A percentile compares a stretch with the other conserved stretches of the same genome.
Evolutionary conservation across 1,140 invertebrate genomes (phyloP).

Genomic region (Bilobella aurantiaca): DNA sequence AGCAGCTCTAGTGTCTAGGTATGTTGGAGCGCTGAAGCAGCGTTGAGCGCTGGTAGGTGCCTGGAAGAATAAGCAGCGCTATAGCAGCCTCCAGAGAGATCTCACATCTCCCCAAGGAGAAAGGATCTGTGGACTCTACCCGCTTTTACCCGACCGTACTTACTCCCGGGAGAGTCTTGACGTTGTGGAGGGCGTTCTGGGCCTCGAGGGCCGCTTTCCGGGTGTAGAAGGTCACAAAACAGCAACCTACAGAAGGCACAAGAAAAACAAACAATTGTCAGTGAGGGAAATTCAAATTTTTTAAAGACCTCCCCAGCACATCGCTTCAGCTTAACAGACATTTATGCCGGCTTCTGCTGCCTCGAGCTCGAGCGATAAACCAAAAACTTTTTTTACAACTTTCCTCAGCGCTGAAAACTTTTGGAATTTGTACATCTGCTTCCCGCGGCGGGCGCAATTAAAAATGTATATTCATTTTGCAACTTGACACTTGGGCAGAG

Average conservation of each 20-base stretch:
- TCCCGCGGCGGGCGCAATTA: neutral
- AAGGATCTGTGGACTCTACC: too few relatives aligned
- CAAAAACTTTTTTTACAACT: neutral
- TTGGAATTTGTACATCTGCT: too few relatives aligned
- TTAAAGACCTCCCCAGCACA: neutral
- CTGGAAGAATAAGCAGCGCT: too few relatives aligned
- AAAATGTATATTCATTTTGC: too few relatives aligned
- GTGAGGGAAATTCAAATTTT: neutral
- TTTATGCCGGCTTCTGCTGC: neutral
- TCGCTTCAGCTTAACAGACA: neutral
- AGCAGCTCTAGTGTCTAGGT: too few relatives aligned
- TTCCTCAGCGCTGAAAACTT: too few relatives aligned
- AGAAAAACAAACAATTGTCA: constrained; percentile 10
- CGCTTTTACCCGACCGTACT: too few relatives aligned
- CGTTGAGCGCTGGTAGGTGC: too few relatives aligned
- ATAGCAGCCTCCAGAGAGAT: too few relatives aligned
- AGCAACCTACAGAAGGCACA: constrained; percentile 82
- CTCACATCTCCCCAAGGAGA: too few relatives aligned
- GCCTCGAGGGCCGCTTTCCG: constrained; percentile 93
- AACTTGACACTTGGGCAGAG: too few relatives aligned
- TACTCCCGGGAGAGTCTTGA: constrained; percentile 94
- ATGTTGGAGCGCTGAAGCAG: too few relatives aligned
- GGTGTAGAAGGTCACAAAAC: constrained; percentile 98
- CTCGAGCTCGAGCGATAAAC: neutral
- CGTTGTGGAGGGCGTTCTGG: constrained; percentile 97